Conservation (phyloP, 2,888 invertebrate species). For the Troglohyphantes excavatus region DNA sequence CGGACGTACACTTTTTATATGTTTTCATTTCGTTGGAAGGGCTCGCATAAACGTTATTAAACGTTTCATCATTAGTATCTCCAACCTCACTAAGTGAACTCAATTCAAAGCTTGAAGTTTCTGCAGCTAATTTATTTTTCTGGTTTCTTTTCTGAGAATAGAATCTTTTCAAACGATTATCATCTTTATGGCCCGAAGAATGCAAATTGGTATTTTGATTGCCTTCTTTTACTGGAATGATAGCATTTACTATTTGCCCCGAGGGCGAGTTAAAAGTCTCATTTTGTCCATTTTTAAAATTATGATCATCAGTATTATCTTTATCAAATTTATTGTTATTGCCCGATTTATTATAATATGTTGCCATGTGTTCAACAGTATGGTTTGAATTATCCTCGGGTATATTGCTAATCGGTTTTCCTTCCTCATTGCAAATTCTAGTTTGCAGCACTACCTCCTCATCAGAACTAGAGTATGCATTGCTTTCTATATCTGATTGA, state of each 20-base stretch:
- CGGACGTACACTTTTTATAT: not conserved
- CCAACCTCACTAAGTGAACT: not conserved
- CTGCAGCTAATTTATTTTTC: not conserved
- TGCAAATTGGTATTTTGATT: not conserved
- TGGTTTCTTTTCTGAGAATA: not conserved
- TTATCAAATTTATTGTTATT: not conserved
- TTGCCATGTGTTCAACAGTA: not conserved
- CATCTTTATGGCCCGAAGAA: not conserved
- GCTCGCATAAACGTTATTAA: not conserved
- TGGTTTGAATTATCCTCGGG: not conserved
- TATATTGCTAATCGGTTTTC: not conserved
- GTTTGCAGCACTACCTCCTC: conserved; percentile 53
- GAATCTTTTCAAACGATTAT: not conserved
- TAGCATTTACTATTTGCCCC: not conserved
- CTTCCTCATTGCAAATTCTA: conserved; percentile 11
- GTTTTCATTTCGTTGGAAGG: not conserved
- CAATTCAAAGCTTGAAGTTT: not conserved
- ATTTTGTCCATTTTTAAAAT: not conserved
- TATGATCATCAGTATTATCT: not conserved
- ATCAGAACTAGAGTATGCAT: conserved; percentile 45
- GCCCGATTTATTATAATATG: not conserved
- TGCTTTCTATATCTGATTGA: not conserved
- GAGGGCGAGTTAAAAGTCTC: not conserved
- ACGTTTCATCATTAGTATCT: not conserved
- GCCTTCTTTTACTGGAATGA: not conserved